Evolutionary conservation across 2,888 invertebrate species (phyloP).

Genomic region (Diarsia mendica): DNA sequence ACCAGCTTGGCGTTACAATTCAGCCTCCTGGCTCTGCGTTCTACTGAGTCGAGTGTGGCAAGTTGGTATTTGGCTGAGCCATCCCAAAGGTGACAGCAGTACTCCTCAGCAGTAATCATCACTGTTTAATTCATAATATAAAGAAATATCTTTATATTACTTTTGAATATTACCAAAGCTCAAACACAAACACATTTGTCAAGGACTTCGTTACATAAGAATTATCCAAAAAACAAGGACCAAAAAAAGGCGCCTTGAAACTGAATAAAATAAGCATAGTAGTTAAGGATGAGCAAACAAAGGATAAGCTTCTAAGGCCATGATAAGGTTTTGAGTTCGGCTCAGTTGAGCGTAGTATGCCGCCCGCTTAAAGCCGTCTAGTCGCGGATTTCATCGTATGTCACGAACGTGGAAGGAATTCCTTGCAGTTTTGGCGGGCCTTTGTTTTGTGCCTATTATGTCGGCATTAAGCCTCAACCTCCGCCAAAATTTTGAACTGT

Average conservation of each 20-base stretch:
- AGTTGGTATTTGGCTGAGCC: no score
- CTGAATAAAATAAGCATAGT: slow-evolving; percentile 55
- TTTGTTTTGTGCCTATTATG: slow-evolving; percentile 66
- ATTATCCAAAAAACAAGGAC: slow-evolving; percentile 2
- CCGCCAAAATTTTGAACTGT: slow-evolving; percentile 33
- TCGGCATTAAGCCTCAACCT: slow-evolving; percentile 48
- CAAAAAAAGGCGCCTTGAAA: slow-evolving; percentile 1
- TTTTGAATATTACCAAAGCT: neutral
- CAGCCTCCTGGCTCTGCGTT: no score
- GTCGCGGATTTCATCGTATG: slow-evolving; percentile 72
- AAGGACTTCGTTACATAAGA: neutral
- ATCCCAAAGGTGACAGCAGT: no score
- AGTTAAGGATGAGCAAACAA: slow-evolving; percentile 73
- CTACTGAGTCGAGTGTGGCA: no score
- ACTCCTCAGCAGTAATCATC: no score
- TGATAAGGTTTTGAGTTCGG: slow-evolving; percentile 79
- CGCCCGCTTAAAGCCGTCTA: slow-evolving; percentile 73
- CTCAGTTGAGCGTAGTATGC: slow-evolving; percentile 71
- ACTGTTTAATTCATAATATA: neutral
- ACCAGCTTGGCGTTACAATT: no score
- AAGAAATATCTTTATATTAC: neutral
- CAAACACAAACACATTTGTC: neutral
- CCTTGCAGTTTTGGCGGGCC: slow-evolving; percentile 58
- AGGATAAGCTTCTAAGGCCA: slow-evolving; percentile 72
- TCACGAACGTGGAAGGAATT: slow-evolving; percentile 78